These are phyloP conservation scores for Sebastes diaconus DNA, from an alignment of 2,797 vertebrate species.

Conservation along the genomic window DNA sequence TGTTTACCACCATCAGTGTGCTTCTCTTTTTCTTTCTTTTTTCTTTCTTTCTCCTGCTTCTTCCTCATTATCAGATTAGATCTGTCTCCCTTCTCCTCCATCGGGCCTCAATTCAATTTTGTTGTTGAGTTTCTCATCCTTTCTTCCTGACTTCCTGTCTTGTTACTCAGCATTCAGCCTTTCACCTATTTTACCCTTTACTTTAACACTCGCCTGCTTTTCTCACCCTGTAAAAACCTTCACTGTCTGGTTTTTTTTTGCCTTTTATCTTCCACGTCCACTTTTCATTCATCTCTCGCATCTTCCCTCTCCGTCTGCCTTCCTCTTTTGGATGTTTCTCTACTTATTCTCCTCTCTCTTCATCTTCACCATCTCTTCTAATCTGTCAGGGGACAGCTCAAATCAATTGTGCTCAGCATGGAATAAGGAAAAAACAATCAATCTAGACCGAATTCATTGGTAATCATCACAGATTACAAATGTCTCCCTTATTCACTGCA, in stretches of 20 bases:
- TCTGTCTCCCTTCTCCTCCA: slow-evolving; percentile 51
- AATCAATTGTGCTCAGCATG: slow-evolving; percentile 35
- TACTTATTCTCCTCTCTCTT: slow-evolving; percentile 5
- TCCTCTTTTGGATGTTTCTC: slow-evolving; percentile 12
- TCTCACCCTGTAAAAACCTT: slow-evolving; percentile 4
- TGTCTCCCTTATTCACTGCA: not conserved
- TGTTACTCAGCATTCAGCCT: slow-evolving; percentile 46
- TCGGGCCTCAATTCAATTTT: slow-evolving; percentile 65
- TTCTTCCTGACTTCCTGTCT: slow-evolving; percentile 48
- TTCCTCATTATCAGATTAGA: slow-evolving; percentile 63
- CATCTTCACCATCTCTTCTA: slow-evolving; percentile 34
- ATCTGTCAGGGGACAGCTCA: slow-evolving; percentile 40
- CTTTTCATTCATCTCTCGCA: slow-evolving; percentile 19
- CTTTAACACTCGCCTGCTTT: slow-evolving; percentile 26
- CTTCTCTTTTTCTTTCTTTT: slow-evolving; percentile 33
- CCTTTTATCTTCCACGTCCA: not conserved
- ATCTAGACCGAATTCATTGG: slow-evolving; percentile 11
- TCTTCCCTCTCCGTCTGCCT: not conserved
- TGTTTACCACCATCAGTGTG: slow-evolving; percentile 48
- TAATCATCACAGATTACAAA: slow-evolving; percentile 28
- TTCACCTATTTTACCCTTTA: slow-evolving; percentile 42
- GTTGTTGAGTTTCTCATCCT: slow-evolving; percentile 51
- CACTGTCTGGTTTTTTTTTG: not conserved
- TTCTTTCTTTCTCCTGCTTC: slow-evolving; percentile 33
- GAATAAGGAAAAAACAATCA: slow-evolving; percentile 37